These are phyloP conservation scores for Enteromius trimaculatus DNA, from an alignment of 2,797 vertebrate genomes.

Conservation along the genomic window DNA sequence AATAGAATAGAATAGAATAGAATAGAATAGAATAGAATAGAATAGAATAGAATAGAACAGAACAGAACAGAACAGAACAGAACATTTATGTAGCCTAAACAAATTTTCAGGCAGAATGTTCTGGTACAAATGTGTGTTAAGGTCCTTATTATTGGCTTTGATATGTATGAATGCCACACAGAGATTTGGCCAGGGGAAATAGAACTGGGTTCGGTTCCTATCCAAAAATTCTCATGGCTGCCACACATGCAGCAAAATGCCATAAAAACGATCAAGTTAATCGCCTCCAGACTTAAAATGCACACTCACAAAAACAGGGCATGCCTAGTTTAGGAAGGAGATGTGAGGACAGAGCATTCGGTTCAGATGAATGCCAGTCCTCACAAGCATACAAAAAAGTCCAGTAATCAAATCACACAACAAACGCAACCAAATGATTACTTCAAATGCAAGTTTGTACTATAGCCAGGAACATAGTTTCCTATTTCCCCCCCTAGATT, in stretches of 20 bases:
- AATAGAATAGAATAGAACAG: conserved; percentile 23
- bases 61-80: not conserved
- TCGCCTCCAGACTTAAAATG: conserved; percentile 56
- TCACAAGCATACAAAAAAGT: conserved; percentile 32
- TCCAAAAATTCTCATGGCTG: conserved; percentile 69
- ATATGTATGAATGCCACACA: conserved; percentile 46
- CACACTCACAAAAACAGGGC: conserved; percentile 28
- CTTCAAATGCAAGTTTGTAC: conserved; percentile 10
- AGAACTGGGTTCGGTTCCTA: conserved; percentile 65
- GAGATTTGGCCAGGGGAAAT: conserved; percentile 42
- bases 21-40: not conserved
- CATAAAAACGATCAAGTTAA: conserved; percentile 67
- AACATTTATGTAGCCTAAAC: not conserved
- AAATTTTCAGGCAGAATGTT: conserved; percentile 27
- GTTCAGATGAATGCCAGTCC: conserved; percentile 39
- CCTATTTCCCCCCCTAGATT: no score
- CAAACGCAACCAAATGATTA: conserved; percentile 21
- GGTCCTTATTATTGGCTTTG: conserved; percentile 43
- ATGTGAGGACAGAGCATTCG: conserved; percentile 44
- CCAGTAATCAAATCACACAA: conserved; percentile 10
- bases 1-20: conserved; percentile 8
- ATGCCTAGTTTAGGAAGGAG: conserved; percentile 45
- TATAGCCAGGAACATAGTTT: not conserved
- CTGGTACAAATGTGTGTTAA: conserved; percentile 24
- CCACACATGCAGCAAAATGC: conserved; percentile 66